phyloP scores from a whole-genome alignment of 1,140 invertebrate species.

The Drosophila repletoides region DNA sequence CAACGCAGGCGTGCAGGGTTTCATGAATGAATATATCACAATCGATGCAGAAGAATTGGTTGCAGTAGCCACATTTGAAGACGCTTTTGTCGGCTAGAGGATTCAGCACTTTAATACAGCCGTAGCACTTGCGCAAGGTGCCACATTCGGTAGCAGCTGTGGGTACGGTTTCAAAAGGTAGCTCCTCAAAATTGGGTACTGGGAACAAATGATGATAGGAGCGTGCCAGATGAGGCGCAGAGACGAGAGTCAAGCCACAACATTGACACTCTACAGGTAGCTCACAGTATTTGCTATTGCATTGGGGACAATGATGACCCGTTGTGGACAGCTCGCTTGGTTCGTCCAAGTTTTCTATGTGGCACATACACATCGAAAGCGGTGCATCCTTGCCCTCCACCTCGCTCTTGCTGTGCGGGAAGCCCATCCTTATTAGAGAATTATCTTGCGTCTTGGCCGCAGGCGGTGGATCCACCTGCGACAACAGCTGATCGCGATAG shows the following conservation, averaged over 20 bases:
- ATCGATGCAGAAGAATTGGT: slow-evolving; percentile 93
- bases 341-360: slow-evolving; percentile 89
- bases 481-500: slow-evolving; percentile 90
- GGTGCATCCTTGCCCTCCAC: slow-evolving; percentile 86
- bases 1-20: slow-evolving; percentile 96
- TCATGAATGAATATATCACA: slow-evolving; percentile 98
- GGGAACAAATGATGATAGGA: slow-evolving; percentile 99
- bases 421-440: slow-evolving; percentile 96
- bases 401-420: slow-evolving; percentile 87
- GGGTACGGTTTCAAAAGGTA: slow-evolving; percentile 83
- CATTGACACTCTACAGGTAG: slow-evolving; percentile 97
- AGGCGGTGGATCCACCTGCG: slow-evolving; percentile 94
- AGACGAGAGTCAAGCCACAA: slow-evolving; percentile 98
- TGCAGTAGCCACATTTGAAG: slow-evolving; percentile 91
- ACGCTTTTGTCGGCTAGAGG: slow-evolving; percentile 88
- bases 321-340: slow-evolving; percentile 86
- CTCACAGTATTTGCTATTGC: slow-evolving; percentile 98
- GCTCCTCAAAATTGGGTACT: slow-evolving; percentile 92
- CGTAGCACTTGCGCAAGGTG: slow-evolving; percentile 84
- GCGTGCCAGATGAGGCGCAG: slow-evolving; percentile 97
- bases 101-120: slow-evolving; percentile 87
- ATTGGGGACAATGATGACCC: slow-evolving; percentile 98
- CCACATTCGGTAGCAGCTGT: slow-evolving; percentile 60
- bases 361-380: slow-evolving; percentile 93
- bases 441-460: slow-evolving; percentile 91